Evolutionary conservation across 2,113 vertebrate genomes (phyloP), one percentile per base, ranked within the genome.

Genomic region (Dendropsophus ebraccatus): DNA sequence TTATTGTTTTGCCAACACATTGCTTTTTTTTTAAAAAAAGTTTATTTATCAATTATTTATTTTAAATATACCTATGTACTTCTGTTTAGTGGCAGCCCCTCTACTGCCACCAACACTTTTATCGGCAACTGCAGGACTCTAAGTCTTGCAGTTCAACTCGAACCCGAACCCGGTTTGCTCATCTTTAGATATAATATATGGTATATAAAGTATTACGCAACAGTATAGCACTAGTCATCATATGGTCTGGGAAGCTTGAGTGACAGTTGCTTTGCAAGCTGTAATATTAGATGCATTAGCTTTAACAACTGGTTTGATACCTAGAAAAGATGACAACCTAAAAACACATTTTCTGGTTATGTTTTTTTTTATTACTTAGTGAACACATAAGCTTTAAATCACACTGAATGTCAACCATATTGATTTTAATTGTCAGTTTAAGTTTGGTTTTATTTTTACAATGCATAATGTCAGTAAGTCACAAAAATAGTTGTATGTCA

Each of bases 381-480:
- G 23, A 47, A 49, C 41, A 74, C 37, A 47, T 74, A 45, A 19
- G 70, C 37, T 73, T 45, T 45, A 45, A 23, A 45, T 37, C 72
- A 41, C 41, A 74, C 49, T 47, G 37, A 25, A 47, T 74, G 37
- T 47, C 41, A 74, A 74, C 37, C 17, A 73, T 13, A 73, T n/a
- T n/a, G 21, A 41, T 73, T 35, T 69, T 69, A 69, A 32, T 69
- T 69, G 65, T 35, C 65, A 69, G 65, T 5, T 69, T 69, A 8
- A n/a, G 56, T 23, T 69, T 35, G 16, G 14, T 35, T 69, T 30
- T 69, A 5, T 35, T 69, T 30, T 69, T 35, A 69, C 65, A 35
- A 19, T 69, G 65, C 65, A 17, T 30, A 35, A 69, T 69, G 65
- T 69, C 60, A 65, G 25, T 30, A 67, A 67, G 62, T 67, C 67